Percentiles rank a stretch among this genome's conserved stretches.
Conservation (phyloP, 2,797 vertebrate species). For the Arremon aurantiirostris region DNA sequence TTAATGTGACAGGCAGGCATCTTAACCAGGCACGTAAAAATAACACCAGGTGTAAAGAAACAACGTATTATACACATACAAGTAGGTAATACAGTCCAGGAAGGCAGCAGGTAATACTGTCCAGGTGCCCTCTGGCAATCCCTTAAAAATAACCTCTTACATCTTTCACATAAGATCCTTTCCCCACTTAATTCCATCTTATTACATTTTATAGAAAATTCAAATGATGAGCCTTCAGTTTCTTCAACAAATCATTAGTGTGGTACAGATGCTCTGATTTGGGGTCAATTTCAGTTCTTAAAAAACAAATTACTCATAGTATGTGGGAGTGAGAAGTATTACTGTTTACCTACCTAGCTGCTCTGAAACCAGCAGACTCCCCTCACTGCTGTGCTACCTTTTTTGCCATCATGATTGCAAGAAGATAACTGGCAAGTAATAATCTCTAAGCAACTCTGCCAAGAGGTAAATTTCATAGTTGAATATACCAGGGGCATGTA, state of each 20-base stretch:
- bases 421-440: background rate
- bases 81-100: background rate
- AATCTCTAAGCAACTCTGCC: background rate
- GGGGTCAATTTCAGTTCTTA: conserved; percentile 28
- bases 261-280: background rate
- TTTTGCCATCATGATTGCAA: background rate
- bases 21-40: background rate
- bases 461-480: background rate
- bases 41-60: conserved; percentile 44
- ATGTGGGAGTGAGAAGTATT: background rate
- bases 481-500: background rate
- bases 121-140: background rate
- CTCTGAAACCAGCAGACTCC: background rate
- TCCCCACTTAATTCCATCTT: background rate
- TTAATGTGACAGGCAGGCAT: background rate
- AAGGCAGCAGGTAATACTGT: background rate
- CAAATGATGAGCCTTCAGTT: background rate
- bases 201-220: background rate
- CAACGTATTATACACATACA: background rate
- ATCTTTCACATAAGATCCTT: background rate
- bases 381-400: background rate
- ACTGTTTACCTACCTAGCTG: background rate
- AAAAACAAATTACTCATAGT: conserved; percentile 49
- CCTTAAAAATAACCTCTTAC: background rate
- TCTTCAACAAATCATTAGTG: background rate